Evolutionary conservation across 2,888 invertebrate species (phyloP).

Genomic region (Pammene fasciana): DNA sequence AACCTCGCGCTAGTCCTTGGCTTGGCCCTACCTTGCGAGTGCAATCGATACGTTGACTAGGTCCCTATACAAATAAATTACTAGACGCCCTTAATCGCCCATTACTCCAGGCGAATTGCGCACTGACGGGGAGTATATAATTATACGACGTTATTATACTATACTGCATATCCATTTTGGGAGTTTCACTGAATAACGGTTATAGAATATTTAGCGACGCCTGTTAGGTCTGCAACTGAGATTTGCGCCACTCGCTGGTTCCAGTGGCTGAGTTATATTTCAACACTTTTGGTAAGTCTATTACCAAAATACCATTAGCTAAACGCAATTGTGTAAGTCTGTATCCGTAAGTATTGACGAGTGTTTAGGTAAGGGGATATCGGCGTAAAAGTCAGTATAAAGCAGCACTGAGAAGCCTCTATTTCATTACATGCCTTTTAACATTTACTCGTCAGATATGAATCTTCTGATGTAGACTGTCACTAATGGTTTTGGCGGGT

Average conservation of each 20-base stretch:
- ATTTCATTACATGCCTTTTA: too few species aligned
- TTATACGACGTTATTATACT: slow-evolving; percentile 1
- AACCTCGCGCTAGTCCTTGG: slow-evolving; percentile 33
- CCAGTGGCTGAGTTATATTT: slow-evolving; percentile 19
- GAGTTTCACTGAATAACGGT: slow-evolving; percentile 1
- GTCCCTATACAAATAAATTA: slow-evolving; percentile 17
- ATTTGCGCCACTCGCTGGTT: slow-evolving; percentile 13
- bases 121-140: not conserved
- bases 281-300: not conserved
- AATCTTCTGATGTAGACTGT: too few species aligned
- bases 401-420: too few species aligned
- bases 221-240: not conserved
- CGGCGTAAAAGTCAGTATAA: too few species aligned
- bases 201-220: not conserved
- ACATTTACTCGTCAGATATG: too few species aligned
- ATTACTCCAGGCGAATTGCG: slow-evolving; percentile 18
- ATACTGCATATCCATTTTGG: not conserved
- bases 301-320: not conserved
- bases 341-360: too few species aligned
- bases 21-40: slow-evolving; percentile 33
- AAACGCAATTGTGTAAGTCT: too few species aligned
- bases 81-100: slow-evolving; percentile 25
- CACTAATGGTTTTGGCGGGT: too few species aligned
- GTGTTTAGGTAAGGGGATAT: too few species aligned
- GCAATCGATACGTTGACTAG: slow-evolving; percentile 35